Conservation (phyloP, 2,888 invertebrate species). For the Euplexia lucipara region DNA sequence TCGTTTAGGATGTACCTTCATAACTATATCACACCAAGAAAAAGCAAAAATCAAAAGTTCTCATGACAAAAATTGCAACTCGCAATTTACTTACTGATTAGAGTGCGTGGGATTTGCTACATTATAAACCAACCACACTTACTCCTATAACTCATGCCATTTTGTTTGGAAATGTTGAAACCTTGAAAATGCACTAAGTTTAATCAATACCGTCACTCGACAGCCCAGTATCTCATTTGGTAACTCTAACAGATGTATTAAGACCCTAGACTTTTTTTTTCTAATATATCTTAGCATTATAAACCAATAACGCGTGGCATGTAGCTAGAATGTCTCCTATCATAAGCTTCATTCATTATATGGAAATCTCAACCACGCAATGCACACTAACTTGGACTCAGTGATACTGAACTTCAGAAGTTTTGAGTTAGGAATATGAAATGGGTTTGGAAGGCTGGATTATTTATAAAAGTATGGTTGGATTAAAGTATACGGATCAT, state of each 20-base stretch:
- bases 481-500: constrained; percentile 26
- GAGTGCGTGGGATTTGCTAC: background rate
- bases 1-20: constrained; percentile 2
- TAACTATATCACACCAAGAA: background rate
- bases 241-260: constrained; percentile 48
- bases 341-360: background rate
- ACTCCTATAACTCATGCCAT: background rate
- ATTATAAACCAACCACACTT: constrained; percentile 3
- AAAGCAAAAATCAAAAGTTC: background rate
- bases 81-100: constrained; percentile 7
- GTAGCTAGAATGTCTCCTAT: constrained; percentile 6
- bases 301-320: constrained; percentile 6
- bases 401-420: constrained; percentile 13
- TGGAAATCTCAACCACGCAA: background rate
- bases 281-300: constrained; percentile 24
- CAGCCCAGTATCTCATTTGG: constrained; percentile 35
- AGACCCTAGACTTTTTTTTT: constrained; percentile 15
- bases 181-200: constrained; percentile 23
- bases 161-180: constrained; percentile 19
- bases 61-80: constrained; percentile 1
- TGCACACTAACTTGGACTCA: constrained; percentile 7
- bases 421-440: constrained; percentile 13
- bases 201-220: constrained; percentile 14
- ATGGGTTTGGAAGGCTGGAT: constrained; percentile 26
- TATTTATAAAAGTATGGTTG: constrained; percentile 31